A percentile compares a stretch with the other conserved stretches of the same genome.
Evolutionary conservation across 2,113 vertebrate species (phyloP).

Genomic region (Falco punctatus): DNA sequence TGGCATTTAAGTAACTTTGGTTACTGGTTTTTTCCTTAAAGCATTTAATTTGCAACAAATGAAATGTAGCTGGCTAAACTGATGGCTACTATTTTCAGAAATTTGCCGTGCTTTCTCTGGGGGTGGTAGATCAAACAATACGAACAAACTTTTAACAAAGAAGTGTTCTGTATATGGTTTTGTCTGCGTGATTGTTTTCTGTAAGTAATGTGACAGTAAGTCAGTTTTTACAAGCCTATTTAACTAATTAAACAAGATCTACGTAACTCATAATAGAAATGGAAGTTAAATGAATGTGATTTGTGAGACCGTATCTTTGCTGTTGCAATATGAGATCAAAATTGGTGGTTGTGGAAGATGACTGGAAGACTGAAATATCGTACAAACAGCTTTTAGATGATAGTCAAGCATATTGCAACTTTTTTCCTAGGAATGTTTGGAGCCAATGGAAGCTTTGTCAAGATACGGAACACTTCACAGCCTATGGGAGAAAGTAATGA

Average conservation of each 20-base stretch:
- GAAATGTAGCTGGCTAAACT: background rate
- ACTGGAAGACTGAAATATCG: background rate
- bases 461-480: slow-evolving; percentile 75
- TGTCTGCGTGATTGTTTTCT: background rate
- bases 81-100: background rate
- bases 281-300: background rate
- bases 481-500: slow-evolving; percentile 70
- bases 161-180: background rate
- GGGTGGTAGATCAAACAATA: background rate
- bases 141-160: background rate
- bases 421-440: slow-evolving; percentile 63
- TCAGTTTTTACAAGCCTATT: background rate
- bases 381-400: background rate
- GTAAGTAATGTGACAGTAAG: background rate
- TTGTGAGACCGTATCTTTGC: background rate
- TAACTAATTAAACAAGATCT: background rate
- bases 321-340: background rate
- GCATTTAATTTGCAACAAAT: background rate
- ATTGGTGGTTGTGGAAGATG: background rate
- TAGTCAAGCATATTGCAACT: background rate
- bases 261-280: background rate
- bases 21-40: background rate
- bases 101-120: background rate
- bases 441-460: slow-evolving; percentile 78
- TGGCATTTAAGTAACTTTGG: background rate